Base-by-base conservation (phyloP, 1,140 invertebrate species). In the Agraylea sexmaculata region DNA sequence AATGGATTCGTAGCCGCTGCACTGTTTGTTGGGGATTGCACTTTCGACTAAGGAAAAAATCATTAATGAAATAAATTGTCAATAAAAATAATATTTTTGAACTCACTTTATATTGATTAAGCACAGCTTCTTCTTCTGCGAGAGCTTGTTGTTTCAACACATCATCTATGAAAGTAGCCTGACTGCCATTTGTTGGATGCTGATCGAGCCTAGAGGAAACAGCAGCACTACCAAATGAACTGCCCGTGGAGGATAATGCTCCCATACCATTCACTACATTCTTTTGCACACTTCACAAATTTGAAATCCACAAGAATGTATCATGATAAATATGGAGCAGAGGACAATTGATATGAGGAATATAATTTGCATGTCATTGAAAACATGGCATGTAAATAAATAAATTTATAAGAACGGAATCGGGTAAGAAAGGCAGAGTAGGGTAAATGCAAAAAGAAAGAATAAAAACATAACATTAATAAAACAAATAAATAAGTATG, bases 81-180 rank as follows among this genome's bases (percentile, higher is more conserved):
- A 7, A 35, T 36, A 22, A 12, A 19, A 20, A 3, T 23, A 22
- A 23, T 19, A 12, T 50, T 46, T 42, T 49, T 38, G 32, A 23
- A 44, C 54, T 59, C 68, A 92, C 90, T 78, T 93, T 95, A 54
- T 93, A 87, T 58, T 93, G 87, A 65, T 89, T 92, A 71, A 96
- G 82, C 21, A 83, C 84, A 19, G 87, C 87, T 62, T 93, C 89
- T 65, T 96, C 92, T 60, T 97, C 92, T 31, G 91, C 91, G 19
- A 96, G 66, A 21, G 82, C 87, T 59, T 87, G 80, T 52, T 85
- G 80, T 53, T 84, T 82, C 2, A 91, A 64, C 40, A 76, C 78
- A 51, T 94, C 90, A 51, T 91, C 87, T 45, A 87, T 83, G 46
- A 76, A 69, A 21, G 63, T 51, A n/a, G 49, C 40, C 32, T 43